Conservation (phyloP, 2,113 vertebrate species). For the Pardalotus punctatus region DNA sequence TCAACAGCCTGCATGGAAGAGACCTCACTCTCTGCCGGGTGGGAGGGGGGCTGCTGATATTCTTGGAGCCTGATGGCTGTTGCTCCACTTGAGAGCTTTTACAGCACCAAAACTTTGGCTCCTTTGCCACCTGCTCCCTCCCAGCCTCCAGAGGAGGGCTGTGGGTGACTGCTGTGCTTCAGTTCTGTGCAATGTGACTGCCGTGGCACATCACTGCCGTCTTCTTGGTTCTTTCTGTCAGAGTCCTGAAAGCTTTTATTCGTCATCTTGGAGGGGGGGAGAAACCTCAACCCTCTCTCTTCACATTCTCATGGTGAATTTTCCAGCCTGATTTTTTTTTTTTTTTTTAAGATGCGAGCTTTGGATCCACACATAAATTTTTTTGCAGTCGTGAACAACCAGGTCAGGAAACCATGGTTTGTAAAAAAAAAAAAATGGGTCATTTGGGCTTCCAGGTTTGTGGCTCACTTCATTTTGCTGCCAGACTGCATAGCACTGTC, state of each 20-base stretch:
- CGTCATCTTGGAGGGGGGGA: not conserved
- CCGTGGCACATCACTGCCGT: not conserved
- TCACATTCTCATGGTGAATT: not conserved
- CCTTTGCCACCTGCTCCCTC: slow-evolving; percentile 32
- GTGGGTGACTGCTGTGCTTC: not conserved
- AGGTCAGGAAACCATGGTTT: slow-evolving; percentile 40
- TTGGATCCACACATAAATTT: not conserved
- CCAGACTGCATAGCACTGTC: not conserved
- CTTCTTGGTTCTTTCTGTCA: not conserved
- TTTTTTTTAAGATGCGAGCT: not conserved
- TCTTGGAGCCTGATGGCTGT: not conserved
- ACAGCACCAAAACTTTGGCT: slow-evolving; percentile 5
- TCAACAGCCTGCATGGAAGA: not conserved
- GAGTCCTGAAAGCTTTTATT: not conserved
- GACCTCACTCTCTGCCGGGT: not conserved
- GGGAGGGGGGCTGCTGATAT: not conserved
- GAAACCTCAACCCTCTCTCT: not conserved
- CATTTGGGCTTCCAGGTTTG: slow-evolving; percentile 38
- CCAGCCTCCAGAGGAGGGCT: not conserved
- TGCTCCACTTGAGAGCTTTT: not conserved
- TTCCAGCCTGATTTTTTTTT: not conserved
- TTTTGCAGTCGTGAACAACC: not conserved
- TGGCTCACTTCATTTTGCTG: slow-evolving; percentile 27
- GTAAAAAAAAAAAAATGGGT: not conserved
- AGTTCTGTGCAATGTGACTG: not conserved